Base-by-base conservation (phyloP, 2,888 invertebrate species). In the Copidosoma aretas region DNA sequence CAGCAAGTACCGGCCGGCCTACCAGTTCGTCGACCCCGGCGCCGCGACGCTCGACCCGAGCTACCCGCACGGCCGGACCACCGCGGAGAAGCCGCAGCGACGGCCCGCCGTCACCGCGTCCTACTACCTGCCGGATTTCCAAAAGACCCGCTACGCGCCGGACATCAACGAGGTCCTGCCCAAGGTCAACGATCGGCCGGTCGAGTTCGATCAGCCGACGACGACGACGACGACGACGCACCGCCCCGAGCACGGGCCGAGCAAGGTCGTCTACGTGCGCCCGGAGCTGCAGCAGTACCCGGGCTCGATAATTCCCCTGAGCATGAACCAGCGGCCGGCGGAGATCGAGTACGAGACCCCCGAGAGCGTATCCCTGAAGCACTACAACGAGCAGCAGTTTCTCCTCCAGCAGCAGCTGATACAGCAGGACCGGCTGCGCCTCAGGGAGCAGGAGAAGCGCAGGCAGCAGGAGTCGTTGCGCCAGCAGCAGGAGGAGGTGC, bases 381-480 rank as follows among this genome's bases (percentile, higher is more conserved):
- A 83, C 64, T 83, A 80, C 62, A 82, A 83, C 70, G 82, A 83
- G 70, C 82, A 83, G 61, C 83, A 83, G 60, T 82, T 77, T 39
- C 61, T 80, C 59, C 65, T 82, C 0, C 82, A 82, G 67, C 82
- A 82, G 46, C 82, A 83, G 60, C 57, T 83, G 19, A 72, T 82
- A 25, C 80, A 82, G 61, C 78, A 80, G n/a, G 82, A 83, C 49
- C 76, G 82, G 19, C 77, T 79, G 32, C 73, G 79, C 2, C 63
- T 82, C 19, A 75, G 78, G 1, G 81, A 82, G 49, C 81, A 82
- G 58, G 80, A 83, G 58, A 63, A 78, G 10, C 78, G 79, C 52
- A 77, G 78, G 61, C 80, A 81, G 41, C 71, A 78, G 53, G 77
- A 80, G 63, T 60, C 80, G 17, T 76, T 78, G 59, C 74, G 74